A percentile compares a stretch with the other conserved stretches of the same genome.
These are phyloP conservation scores for Hemibagrus wyckioides DNA, from an alignment of 2,113 vertebrate genomes.

Conservation along the genomic window DNA sequence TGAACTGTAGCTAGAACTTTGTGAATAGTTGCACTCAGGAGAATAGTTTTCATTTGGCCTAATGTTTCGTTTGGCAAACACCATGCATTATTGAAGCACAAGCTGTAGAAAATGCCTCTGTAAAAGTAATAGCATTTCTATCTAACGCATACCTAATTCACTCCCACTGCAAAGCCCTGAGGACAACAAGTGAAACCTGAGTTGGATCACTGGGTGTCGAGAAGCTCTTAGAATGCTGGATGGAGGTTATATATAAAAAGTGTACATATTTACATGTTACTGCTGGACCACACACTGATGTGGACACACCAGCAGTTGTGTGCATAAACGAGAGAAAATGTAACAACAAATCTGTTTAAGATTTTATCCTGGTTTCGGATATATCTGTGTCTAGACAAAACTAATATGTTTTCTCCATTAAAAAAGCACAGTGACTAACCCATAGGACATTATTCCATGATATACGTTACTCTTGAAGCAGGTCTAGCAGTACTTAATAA, in stretches of 20 bases:
- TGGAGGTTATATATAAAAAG: conserved; percentile 3
- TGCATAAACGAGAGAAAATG: background rate
- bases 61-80: background rate
- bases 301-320: background rate
- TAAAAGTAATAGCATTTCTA: conserved; percentile 12
- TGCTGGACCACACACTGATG: background rate
- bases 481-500: background rate
- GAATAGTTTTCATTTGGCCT: background rate
- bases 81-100: background rate
- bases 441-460: background rate
- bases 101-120: conserved; percentile 5
- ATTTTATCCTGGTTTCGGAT: background rate
- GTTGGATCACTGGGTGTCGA: background rate
- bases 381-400: background rate
- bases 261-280: background rate
- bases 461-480: background rate
- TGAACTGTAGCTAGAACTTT: background rate
- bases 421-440: background rate
- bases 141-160: background rate
- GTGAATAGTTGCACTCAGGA: background rate
- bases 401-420: background rate
- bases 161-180: background rate
- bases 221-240: background rate
- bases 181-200: conserved; percentile 25
- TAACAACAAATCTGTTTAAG: background rate